Base-by-base conservation (phyloP, 2,888 invertebrate species). In the Clostera curtula region DNA sequence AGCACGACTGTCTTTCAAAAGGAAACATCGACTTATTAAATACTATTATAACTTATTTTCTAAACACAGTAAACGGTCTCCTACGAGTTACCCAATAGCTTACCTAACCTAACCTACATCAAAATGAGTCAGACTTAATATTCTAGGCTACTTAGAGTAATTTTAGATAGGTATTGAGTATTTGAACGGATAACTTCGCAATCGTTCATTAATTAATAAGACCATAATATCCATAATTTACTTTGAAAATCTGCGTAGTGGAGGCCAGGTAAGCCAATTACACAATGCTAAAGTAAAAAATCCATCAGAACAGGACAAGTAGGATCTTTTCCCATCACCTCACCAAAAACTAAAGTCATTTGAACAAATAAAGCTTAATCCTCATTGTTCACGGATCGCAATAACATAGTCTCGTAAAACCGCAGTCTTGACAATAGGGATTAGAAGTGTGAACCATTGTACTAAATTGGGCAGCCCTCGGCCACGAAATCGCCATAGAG, bases 311-410 rank as follows among this genome's bases (percentile, higher is more conserved):
- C 58, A 61, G 61, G 56, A 56, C 60, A 49, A 55, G 43, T 40
- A 51, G 57, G 42, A 45, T 56, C 57, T 55, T 51, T 34, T 43
- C 24, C 52, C 44, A 46, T 50, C 49, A 54, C 56, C 52, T 56
- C 46, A 48, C 49, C 51, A 47, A 45, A 47, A 38, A 51, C 51
- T 56, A 49, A 70, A 77, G 76, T 75, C 70, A 76, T 76, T 75
- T 63, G 60, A 69, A 68, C 70, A 77, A 77, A 77, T 79, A 79
- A 70, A 57, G 55, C 60, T 60, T 77, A 80, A 79, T 79, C 76
- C 65, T 36, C 52, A 73, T 80, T 79, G 73, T 77, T 43, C 31
- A 31, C 36, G 38, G 56, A 47, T 62, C 69, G 73, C 75, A 77
- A 79, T 74, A 77, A 75, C 77, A 73, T 45, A 49, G 61, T 61